Percentiles rank a stretch among this genome's conserved stretches.
Conservation (phyloP, 2,888 invertebrate genomes). For the Scaptodrosophila latifasciaeformis region DNA sequence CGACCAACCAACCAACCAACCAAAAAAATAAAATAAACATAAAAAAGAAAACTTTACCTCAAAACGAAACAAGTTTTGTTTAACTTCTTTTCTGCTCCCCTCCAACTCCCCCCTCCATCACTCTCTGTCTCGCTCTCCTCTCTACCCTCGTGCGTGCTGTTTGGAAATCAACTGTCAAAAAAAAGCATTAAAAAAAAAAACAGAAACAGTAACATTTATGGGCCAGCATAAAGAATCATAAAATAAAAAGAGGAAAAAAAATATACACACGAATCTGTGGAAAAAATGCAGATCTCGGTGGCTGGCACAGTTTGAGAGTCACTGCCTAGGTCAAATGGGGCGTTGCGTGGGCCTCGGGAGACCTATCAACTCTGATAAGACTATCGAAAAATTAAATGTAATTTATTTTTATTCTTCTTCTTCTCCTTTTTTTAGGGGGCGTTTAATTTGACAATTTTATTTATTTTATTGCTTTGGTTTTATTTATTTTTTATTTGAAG, state of each 20-base stretch:
- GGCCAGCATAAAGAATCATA: slow-evolving; percentile 15
- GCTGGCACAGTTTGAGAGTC: background rate
- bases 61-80: slow-evolving; percentile 53
- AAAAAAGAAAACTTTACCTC: slow-evolving; percentile 43
- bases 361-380: no score
- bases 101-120: background rate
- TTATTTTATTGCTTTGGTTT: no score
- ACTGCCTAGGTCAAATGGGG: background rate
- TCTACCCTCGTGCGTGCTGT: slow-evolving; percentile 5
- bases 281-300: background rate
- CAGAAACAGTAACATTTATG: slow-evolving; percentile 20
- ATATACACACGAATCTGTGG: no score
- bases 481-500: no score
- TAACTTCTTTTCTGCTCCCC: background rate
- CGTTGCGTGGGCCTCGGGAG: no score
- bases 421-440: no score
- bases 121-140: background rate
- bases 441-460: no score
- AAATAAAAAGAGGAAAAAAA: background rate
- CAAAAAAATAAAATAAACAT: slow-evolving; percentile 6
- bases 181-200: slow-evolving; percentile 13
- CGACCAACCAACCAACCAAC: no score
- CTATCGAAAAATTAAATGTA: no score
- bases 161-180: slow-evolving; percentile 36
- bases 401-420: no score